Conservation (phyloP, 1,140 invertebrate genomes). For the Aphelenchoides besseyi region DNA sequence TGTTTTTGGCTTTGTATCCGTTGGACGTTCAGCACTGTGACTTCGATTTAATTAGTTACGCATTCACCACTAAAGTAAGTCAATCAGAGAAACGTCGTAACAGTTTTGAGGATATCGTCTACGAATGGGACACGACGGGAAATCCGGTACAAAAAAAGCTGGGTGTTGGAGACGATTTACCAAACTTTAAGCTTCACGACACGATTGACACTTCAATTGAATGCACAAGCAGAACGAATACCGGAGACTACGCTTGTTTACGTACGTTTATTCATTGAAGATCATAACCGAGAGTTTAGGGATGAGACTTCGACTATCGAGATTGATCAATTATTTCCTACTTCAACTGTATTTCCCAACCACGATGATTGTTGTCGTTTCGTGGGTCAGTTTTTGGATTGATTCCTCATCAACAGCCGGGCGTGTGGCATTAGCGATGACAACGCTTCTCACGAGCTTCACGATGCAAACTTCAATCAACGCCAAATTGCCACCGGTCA, state of each 20-base stretch:
- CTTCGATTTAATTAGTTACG: slow-evolving; percentile 53
- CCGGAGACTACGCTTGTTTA: slow-evolving; percentile 36
- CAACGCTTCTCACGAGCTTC: slow-evolving; percentile 44
- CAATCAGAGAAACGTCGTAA: background rate
- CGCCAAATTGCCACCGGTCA: slow-evolving; percentile 87
- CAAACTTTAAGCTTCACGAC: slow-evolving; percentile 45
- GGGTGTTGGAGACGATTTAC: slow-evolving; percentile 45
- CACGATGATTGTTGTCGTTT: slow-evolving; percentile 40
- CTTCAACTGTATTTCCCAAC: slow-evolving; percentile 47
- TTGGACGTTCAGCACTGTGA: slow-evolving; percentile 49
- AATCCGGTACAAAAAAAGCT: slow-evolving; percentile 37
- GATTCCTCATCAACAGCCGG: slow-evolving; percentile 46
- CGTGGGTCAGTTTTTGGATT: slow-evolving; percentile 45
- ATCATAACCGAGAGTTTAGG: slow-evolving; percentile 44
- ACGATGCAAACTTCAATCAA: slow-evolving; percentile 69
- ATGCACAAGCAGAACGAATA: slow-evolving; percentile 51
- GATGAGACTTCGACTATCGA: slow-evolving; percentile 37
- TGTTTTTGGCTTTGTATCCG: slow-evolving; percentile 32
- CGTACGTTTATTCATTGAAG: slow-evolving; percentile 4
- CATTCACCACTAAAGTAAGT: slow-evolving; percentile 35
- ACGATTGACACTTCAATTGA: slow-evolving; percentile 44
- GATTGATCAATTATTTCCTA: slow-evolving; percentile 50
- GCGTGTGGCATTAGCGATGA: slow-evolving; percentile 50
- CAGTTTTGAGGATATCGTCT: slow-evolving; percentile 32
- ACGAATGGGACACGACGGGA: slow-evolving; percentile 33